Evolutionary conservation across 2,113 vertebrate species (phyloP), one percentile per base, ranked within the genome.

Genomic region (Aegithalos caudatus): DNA sequence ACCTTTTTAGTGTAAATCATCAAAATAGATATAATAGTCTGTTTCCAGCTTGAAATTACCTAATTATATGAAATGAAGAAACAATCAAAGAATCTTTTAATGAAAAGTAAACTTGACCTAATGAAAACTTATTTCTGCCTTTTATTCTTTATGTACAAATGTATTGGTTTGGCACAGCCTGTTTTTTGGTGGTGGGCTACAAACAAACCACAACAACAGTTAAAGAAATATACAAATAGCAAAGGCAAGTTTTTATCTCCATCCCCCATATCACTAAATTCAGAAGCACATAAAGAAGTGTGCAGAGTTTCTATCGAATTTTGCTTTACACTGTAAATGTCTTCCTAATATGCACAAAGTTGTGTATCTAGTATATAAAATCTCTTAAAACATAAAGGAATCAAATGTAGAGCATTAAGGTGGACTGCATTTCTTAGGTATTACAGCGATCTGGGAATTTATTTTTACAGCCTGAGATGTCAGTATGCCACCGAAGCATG

Each of bases 91-190:
- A 94, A 94, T 90, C 86, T 97, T 97, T 96, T 90, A 95, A 95
- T 94, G 90, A 93, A 97, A 94, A 83, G 74, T 96, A 94, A 96
- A 92, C 72, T 85, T 97, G 82, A 97, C 80, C 12, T 88, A 66
- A 94, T 91, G 93, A 96, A 96, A 96, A 97, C 91, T 97, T 95
- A 89, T 84, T 97, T 97, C 84, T 93, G 92, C 82, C 94, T 96
- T 97, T 96, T 90, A 91, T 94, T 82, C 82, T 97, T 93, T 93
- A 86, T 25, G 56, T 93, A 94, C 85, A 65, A 54, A 35, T 44
- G 20, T 44, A 44, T 65, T 44, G 20, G 6, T 38, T 76, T 48
- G n/a, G 44, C n/a, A 76, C 3, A 5, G 21, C 44, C 28, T 48
- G 21, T 9, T 35, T 79, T 54, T 65, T 54, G 48, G 25, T 54